A percentile compares a stretch with the other conserved stretches of the same genome.
Evolutionary conservation across 2,888 invertebrate species (phyloP).

Genomic region (Clivina fossor): DNA sequence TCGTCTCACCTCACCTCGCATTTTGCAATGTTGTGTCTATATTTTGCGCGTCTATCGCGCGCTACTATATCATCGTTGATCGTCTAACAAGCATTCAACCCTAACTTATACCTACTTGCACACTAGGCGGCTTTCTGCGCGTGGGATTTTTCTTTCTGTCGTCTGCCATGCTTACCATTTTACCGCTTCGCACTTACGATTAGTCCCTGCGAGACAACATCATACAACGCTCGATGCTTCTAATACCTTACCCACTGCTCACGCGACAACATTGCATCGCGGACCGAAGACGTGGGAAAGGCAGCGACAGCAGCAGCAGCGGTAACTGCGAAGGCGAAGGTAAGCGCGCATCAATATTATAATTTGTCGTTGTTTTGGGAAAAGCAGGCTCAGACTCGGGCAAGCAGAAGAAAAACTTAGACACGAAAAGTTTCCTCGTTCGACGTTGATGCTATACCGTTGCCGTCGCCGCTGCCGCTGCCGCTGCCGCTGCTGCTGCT

Average conservation of each 20-base stretch:
- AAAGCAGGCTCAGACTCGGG: constrained; percentile 49
- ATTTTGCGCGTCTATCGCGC: too few species aligned
- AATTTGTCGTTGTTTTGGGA: constrained; percentile 53
- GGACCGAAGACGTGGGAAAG: neutral
- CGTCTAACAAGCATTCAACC: too few species aligned
- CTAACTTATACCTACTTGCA: too few species aligned
- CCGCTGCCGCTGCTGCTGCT: too few species aligned
- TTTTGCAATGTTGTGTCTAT: too few species aligned
- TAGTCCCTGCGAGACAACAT: neutral
- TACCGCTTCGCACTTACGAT: constrained; percentile 3
- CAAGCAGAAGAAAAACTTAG: constrained; percentile 54
- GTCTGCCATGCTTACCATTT: too few species aligned
- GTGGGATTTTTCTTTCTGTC: constrained; percentile 13
- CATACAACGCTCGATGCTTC: constrained; percentile 10
- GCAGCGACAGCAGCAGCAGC: neutral
- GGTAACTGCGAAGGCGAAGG: constrained; percentile 21
- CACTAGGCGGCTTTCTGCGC: constrained; percentile 9
- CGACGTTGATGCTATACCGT: too few species aligned
- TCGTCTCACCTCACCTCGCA: too few species aligned
- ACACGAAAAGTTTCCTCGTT: constrained; percentile 53
- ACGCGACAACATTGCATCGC: neutral
- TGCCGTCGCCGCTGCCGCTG: too few species aligned
- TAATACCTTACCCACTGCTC: neutral
- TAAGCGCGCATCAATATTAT: constrained; percentile 51
- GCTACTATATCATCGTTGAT: too few species aligned